Base-by-base conservation (phyloP, 1,140 invertebrate genomes). In the Oncopeltus fasciatus region DNA sequence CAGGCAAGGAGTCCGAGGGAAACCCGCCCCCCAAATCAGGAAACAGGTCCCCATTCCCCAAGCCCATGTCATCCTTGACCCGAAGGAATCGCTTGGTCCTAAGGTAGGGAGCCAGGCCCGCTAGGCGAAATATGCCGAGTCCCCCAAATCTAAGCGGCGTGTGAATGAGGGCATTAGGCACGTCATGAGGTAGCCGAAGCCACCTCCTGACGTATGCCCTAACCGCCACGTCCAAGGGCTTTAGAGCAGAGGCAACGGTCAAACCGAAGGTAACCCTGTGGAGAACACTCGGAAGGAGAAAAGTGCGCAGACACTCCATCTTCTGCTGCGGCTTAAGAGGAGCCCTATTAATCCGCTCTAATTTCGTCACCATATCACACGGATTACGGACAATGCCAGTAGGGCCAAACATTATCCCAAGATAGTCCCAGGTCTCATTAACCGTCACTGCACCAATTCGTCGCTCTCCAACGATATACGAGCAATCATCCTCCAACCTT, bases 111-210 rank as follows among this genome's bases (percentile, higher is more conserved):
- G 26, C 27, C 9, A n/a, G 51, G 21, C 8, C n/a, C 21, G 5
- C 18, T n/a, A 49, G 47, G 16, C 21, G 9, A 9, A 20, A 29
- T 0, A 69, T 64, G 0, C 62, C 56, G 0, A 69, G 11, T 0
- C 67, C 69, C 0, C 69, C 65, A 31, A 65, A 58, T 8, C 46
- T 28, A 0, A 61, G 20, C 12, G 1, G 1, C 0, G 67, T 59
- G 8, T 69, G 68, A 0, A 70, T 12, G 12, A 69, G 67, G 0
- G 65, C 66, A 21, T 63, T 63, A 0, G 65, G 58, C 0, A 12
- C 12, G 38, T 68, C 68, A 0, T 60, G 29, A 0, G 65, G 64
- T 0, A 67, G 33, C 2, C 16, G 1, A 0, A 65, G 58, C 68
- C 65, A 69, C 11, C 49, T 60, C 5, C 64, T 53, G 4, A 67